These are phyloP conservation scores for Pagetopsis macropterus DNA, from an alignment of 2,797 vertebrate species.

Conservation along the genomic window DNA sequence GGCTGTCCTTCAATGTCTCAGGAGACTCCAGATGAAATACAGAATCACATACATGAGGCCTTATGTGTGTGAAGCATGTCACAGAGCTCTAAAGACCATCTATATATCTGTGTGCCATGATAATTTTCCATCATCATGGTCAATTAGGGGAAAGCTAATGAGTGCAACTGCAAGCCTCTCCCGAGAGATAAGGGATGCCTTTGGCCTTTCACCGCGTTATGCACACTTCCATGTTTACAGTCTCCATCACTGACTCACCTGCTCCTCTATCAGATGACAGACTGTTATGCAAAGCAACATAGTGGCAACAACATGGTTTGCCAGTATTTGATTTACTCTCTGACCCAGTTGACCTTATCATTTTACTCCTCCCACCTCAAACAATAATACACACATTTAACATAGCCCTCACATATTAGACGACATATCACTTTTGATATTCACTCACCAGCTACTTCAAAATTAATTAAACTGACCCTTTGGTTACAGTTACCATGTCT, in stretches of 20 bases:
- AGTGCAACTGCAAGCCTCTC: conserved; percentile 45
- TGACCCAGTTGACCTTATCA: conserved; percentile 29
- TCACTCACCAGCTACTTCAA: no score
- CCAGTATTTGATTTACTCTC: conserved; percentile 29
- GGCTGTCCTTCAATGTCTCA: conserved; percentile 78
- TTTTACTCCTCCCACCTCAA: background rate
- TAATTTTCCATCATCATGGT: conserved; percentile 45
- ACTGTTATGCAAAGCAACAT: conserved; percentile 47
- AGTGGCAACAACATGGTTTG: conserved; percentile 24
- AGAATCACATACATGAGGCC: conserved; percentile 51
- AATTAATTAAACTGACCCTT: no score
- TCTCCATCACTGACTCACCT: conserved; percentile 29
- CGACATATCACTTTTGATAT: no score
- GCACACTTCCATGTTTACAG: conserved; percentile 57
- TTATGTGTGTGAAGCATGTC: conserved; percentile 51
- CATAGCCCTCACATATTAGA: no score
- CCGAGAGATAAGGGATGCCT: conserved; percentile 42
- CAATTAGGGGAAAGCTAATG: conserved; percentile 40
- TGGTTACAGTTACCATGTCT: background rate
- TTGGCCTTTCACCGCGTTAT: conserved; percentile 53
- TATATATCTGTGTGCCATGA: conserved; percentile 15
- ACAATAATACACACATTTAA: no score
- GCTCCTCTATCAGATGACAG: conserved; percentile 43
- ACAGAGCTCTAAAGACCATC: conserved; percentile 21
- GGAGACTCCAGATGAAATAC: conserved; percentile 70